Conservation (phyloP, 2,888 invertebrate species). For the Erannis defoliaria region DNA sequence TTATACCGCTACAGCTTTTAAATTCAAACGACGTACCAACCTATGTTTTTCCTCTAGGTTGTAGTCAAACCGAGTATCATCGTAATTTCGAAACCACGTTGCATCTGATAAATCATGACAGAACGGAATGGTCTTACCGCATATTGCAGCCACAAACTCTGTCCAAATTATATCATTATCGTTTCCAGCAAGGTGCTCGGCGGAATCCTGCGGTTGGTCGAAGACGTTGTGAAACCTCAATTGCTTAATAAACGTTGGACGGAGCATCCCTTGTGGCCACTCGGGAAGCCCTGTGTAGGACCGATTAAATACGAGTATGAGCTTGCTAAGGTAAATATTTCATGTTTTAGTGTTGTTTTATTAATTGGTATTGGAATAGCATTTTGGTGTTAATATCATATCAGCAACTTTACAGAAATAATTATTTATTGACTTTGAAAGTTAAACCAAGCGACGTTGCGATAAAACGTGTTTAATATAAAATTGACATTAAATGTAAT, state of each 20-base stretch:
- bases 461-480: no score
- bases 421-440: no score
- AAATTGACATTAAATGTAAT: background rate
- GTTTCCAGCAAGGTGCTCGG: constrained; percentile 26
- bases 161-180: constrained; percentile 30
- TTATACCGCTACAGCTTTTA: no score
- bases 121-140: background rate
- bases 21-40: no score
- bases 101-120: background rate
- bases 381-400: no score
- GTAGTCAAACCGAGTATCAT: background rate
- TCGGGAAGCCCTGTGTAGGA: constrained; percentile 34
- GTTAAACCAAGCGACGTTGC: no score
- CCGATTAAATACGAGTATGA: constrained; percentile 33
- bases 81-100: background rate
- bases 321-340: constrained; percentile 5
- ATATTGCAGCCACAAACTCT: constrained; percentile 10
- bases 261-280: constrained; percentile 39
- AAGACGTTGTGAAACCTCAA: constrained; percentile 41
- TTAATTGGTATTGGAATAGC: no score
- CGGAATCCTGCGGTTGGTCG: constrained; percentile 30
- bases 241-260: constrained; percentile 49
- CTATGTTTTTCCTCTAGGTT: no score
- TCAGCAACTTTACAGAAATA: no score
- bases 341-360: background rate